Conservation (phyloP, 2,113 vertebrate species). For the Ancistrus triradiatus region DNA sequence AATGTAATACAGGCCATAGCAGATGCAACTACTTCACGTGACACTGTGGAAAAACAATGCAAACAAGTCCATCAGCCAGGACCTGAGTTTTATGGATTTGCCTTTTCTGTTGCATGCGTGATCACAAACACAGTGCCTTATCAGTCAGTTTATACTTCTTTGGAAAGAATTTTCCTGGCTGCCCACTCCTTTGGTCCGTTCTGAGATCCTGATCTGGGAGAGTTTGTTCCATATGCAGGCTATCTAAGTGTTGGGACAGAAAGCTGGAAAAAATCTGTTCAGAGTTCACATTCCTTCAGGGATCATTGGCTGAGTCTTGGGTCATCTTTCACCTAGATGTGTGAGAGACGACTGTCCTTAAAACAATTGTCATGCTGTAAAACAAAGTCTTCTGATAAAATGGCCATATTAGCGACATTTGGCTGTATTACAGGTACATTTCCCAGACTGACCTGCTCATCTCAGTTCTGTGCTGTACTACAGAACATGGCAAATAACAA, state of each 20-base stretch:
- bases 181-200: background rate
- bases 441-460: no score
- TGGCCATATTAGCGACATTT: no score
- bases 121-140: background rate
- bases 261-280: background rate
- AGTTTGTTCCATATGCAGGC: background rate
- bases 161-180: background rate
- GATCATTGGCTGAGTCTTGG: background rate
- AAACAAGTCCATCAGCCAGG: background rate
- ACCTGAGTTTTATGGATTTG: background rate
- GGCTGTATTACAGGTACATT: no score
- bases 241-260: no score
- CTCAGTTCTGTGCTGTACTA: no score
- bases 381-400: no score
- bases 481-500: no score
- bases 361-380: no score
- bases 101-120: background rate
- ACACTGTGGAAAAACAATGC: background rate
- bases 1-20: background rate
- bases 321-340: background rate
- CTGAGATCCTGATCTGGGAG: background rate
- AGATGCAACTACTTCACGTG: background rate
- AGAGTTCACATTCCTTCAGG: slow-evolving; percentile 2
- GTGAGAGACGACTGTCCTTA: background rate
- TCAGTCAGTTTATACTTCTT: slow-evolving; percentile 2